phyloP scores from a whole-genome alignment of 2,113 vertebrate genomes.

The Sylvietta virens region DNA sequence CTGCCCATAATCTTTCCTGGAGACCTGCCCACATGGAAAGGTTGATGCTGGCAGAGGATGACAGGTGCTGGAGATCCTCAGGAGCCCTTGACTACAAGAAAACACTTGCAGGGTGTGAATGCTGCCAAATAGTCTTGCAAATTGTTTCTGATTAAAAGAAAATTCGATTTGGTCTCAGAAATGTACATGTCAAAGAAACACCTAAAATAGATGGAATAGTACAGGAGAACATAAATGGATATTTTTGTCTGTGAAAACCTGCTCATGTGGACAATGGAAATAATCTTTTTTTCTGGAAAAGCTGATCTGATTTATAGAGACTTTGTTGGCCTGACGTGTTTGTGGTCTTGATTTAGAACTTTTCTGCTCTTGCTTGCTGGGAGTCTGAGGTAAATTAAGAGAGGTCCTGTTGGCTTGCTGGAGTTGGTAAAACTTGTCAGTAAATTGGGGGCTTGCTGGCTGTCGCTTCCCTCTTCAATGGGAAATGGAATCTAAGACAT shows the following conservation, averaged over 20 bases:
- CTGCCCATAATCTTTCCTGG: not conserved
- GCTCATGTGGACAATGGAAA: not conserved
- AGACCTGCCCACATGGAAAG: not conserved
- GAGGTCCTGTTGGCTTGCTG: not conserved
- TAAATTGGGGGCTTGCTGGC: not conserved
- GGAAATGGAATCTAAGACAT: not conserved
- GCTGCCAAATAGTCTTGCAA: not conserved
- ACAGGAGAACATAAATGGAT: not conserved
- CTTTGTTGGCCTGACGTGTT: not conserved
- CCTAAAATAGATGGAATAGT: not conserved
- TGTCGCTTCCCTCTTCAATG: not conserved
- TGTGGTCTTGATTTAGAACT: not conserved
- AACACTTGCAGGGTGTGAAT: not conserved
- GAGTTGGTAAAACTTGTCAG: not conserved
- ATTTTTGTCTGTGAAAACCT: not conserved
- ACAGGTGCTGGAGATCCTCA: not conserved
- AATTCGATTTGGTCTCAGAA: not conserved
- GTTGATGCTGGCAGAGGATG: not conserved
- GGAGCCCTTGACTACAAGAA: not conserved
- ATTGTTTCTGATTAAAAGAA: not conserved
- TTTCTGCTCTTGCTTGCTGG: not conserved
- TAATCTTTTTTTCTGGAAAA: not conserved
- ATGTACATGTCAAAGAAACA: not conserved
- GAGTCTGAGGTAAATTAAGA: not conserved
- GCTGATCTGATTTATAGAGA: not conserved